Evolutionary conservation across 2,797 vertebrate genomes (phyloP).

Genomic region (Artibeus jamaicensis): DNA sequence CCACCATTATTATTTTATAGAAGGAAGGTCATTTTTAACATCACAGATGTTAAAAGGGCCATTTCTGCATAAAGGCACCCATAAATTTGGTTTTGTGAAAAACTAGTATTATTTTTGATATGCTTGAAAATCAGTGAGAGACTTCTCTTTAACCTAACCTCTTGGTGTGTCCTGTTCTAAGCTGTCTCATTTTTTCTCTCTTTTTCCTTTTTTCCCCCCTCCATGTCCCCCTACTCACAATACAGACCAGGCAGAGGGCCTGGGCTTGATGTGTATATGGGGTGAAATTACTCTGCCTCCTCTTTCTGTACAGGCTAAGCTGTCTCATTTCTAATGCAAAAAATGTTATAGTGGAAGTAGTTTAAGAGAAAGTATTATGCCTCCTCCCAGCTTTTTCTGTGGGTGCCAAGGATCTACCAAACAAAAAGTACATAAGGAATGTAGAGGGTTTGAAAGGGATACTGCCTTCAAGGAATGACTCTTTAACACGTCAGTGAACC

Average conservation of each 20-base stretch:
- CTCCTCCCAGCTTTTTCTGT: background rate
- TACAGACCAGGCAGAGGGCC: no score
- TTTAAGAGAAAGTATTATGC: slow-evolving; percentile 14
- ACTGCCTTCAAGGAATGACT: background rate
- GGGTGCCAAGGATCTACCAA: slow-evolving; percentile 15
- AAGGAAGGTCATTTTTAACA: background rate
- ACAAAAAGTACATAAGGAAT: background rate
- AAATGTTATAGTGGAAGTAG: background rate
- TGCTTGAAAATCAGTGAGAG: slow-evolving; percentile 10
- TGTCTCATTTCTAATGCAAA: background rate
- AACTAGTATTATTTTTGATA: background rate
- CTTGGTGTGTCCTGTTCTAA: background rate
- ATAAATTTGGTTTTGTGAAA: slow-evolving; percentile 41
- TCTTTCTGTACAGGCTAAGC: background rate
- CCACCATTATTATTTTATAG: background rate
- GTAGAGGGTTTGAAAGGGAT: background rate
- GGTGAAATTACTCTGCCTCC: no score
- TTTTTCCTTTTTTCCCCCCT: no score
- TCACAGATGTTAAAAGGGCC: background rate
- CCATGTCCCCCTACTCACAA: no score
- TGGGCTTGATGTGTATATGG: no score
- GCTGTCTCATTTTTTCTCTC: background rate
- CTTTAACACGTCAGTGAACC: background rate
- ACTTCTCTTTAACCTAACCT: background rate
- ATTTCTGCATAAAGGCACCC: background rate